Evolutionary conservation across 2,113 vertebrate species (phyloP).

Genomic region (Pristiophorus japonicus): DNA sequence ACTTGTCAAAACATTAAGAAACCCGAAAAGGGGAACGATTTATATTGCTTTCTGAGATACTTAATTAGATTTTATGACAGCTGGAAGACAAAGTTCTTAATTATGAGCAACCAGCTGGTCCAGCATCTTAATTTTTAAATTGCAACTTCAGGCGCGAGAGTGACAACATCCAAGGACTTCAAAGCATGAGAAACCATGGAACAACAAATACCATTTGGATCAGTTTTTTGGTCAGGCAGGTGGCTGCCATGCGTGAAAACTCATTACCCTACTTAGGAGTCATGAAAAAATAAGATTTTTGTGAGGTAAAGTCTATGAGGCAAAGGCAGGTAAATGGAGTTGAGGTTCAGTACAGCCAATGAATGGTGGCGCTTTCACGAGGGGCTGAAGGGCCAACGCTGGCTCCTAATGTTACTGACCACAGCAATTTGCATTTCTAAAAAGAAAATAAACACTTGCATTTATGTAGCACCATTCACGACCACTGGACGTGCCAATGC

Average conservation of each 20-base stretch:
- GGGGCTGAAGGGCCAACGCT: neutral
- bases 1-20: neutral
- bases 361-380: neutral
- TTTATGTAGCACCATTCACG: too few species aligned
- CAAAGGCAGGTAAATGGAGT: neutral
- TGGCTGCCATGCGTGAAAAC: neutral
- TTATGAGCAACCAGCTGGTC: neutral
- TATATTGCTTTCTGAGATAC: neutral
- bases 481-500: too few species aligned
- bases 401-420: neutral
- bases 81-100: neutral
- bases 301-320: neutral
- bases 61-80: constrained; percentile 13
- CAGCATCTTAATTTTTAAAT: neutral
- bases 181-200: neutral
- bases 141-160: neutral
- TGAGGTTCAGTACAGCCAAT: neutral
- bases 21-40: neutral
- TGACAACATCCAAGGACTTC: neutral
- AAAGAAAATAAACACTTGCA: too few species aligned
- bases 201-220: neutral
- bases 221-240: neutral
- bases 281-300: too few species aligned
- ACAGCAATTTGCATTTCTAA: too few species aligned
- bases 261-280: neutral